Evolutionary conservation across 2,888 invertebrate genomes (phyloP).

Genomic region (Meliscaeva auricollis): DNA sequence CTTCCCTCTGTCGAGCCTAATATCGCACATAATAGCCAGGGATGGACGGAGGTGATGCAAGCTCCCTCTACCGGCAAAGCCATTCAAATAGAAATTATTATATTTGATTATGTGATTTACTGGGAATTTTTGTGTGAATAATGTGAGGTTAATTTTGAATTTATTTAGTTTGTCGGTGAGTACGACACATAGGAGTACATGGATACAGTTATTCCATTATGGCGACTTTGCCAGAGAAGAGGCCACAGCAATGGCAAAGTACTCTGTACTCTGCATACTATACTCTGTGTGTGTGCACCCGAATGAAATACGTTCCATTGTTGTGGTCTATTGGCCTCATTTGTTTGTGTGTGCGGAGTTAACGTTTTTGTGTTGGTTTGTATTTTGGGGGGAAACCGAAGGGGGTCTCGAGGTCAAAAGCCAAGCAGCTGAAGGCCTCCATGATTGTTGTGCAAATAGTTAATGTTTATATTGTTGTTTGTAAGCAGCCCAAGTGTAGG

Average conservation of each 20-base stretch:
- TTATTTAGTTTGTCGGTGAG: slow-evolving; percentile 63
- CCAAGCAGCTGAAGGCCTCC: slow-evolving; percentile 47
- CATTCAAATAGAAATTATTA: slow-evolving; percentile 70
- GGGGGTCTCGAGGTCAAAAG: slow-evolving; percentile 42
- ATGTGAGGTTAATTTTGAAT: slow-evolving; percentile 72
- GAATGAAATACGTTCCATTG: slow-evolving; percentile 44
- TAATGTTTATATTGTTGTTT: slow-evolving; percentile 27
- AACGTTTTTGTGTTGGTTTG: slow-evolving; percentile 39
- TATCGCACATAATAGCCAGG: slow-evolving; percentile 1
- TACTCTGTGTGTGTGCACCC: background rate
- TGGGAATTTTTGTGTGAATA: slow-evolving; percentile 71
- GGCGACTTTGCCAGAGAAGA: slow-evolving; percentile 27
- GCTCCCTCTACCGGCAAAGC: slow-evolving; percentile 13
- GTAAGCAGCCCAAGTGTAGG: slow-evolving; percentile 12
- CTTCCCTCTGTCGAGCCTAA: slow-evolving; percentile 42
- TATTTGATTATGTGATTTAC: slow-evolving; percentile 75
- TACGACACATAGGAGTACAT: slow-evolving; percentile 39
- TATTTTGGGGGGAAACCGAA: background rate
- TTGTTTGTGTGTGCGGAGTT: slow-evolving; percentile 36
- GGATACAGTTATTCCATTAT: slow-evolving; percentile 42
- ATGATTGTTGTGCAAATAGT: slow-evolving; percentile 63
- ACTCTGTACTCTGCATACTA: background rate
- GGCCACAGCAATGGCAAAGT: slow-evolving; percentile 12
- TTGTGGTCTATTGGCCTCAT: slow-evolving; percentile 60
- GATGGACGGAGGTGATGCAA: background rate